Percentiles rank a stretch among this genome's conserved stretches.
These are phyloP conservation scores for Anabas testudineus DNA, from an alignment of 2,797 vertebrate species.

Conservation along the genomic window DNA sequence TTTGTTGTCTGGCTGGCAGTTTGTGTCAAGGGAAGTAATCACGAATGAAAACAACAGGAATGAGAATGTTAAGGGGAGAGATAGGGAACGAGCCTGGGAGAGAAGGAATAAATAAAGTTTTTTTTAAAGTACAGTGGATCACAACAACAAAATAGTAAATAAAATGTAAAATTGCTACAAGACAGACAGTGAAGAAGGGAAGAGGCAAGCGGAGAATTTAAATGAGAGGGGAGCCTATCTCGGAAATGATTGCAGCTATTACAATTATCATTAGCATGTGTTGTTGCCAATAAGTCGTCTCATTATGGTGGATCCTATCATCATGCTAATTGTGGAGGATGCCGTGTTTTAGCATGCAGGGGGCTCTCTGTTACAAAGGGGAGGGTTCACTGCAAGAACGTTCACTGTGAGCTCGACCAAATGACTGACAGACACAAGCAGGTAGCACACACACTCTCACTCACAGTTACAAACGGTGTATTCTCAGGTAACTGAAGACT, in stretches of 20 bases:
- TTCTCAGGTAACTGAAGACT: neutral
- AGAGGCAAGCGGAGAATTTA: slow-evolving; percentile 74
- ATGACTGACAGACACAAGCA: slow-evolving; percentile 34
- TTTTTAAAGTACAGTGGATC: slow-evolving; percentile 47
- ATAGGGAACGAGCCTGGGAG: slow-evolving; percentile 13
- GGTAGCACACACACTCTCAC: neutral
- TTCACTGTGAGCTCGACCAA: slow-evolving; percentile 26
- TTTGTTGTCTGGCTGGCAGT: slow-evolving; percentile 78
- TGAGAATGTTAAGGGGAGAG: slow-evolving; percentile 41
- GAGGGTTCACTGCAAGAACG: slow-evolving; percentile 38
- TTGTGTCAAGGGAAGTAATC: slow-evolving; percentile 74
- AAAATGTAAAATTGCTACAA: slow-evolving; percentile 38
- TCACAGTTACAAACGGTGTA: neutral
- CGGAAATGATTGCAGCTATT: slow-evolving; percentile 80
- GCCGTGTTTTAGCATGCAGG: slow-evolving; percentile 69
- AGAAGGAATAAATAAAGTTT: slow-evolving; percentile 46
- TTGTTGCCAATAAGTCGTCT: slow-evolving; percentile 76
- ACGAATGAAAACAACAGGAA: slow-evolving; percentile 73
- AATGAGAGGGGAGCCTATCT: slow-evolving; percentile 72
- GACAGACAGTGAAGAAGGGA: slow-evolving; percentile 45
- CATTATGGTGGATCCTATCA: slow-evolving; percentile 77
- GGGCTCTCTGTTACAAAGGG: slow-evolving; percentile 34
- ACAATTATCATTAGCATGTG: slow-evolving; percentile 85
- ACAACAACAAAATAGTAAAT: slow-evolving; percentile 44
- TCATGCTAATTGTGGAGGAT: slow-evolving; percentile 77